Conservation (phyloP, 2,888 invertebrate genomes). For the Cybosia mesomella region DNA sequence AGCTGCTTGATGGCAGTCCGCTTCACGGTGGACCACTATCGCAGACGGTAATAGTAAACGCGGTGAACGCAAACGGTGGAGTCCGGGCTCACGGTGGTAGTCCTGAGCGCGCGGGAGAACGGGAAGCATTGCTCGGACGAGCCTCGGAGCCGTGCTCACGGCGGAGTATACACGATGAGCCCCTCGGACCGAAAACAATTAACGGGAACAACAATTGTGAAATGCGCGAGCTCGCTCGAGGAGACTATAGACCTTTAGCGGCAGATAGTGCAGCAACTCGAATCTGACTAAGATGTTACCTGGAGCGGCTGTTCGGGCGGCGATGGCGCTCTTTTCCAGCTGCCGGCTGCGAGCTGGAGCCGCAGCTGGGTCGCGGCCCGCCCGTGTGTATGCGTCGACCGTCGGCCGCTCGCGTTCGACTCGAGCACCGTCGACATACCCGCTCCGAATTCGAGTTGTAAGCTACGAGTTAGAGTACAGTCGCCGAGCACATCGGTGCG, state of each 20-base stretch:
- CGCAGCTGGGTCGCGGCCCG: slow-evolving; percentile 61
- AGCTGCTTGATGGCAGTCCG: slow-evolving; percentile 80
- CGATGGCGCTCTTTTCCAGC: slow-evolving; percentile 85
- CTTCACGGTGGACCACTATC: slow-evolving; percentile 82
- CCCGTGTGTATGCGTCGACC: slow-evolving; percentile 66
- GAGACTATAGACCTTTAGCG: slow-evolving; percentile 83
- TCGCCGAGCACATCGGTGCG: slow-evolving; percentile 12
- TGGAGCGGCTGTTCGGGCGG: slow-evolving; percentile 90
- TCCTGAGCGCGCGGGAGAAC: slow-evolving; percentile 86
- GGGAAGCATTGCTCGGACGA: slow-evolving; percentile 86
- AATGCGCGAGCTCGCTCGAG: slow-evolving; percentile 90
- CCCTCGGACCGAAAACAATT: slow-evolving; percentile 87
- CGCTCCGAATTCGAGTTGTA: slow-evolving; percentile 85
- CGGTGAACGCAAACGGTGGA: slow-evolving; percentile 87
- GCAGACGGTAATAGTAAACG: slow-evolving; percentile 82
- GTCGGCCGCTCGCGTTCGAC: slow-evolving; percentile 74
- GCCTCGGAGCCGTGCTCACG: slow-evolving; percentile 81
- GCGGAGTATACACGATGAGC: slow-evolving; percentile 78
- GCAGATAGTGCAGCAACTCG: slow-evolving; percentile 86
- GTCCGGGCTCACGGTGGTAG: slow-evolving; percentile 87
- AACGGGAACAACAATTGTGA: slow-evolving; percentile 94
- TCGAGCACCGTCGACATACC: slow-evolving; percentile 82
- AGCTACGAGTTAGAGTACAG: slow-evolving; percentile 45
- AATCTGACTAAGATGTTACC: slow-evolving; percentile 92
- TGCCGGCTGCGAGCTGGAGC: slow-evolving; percentile 75